A percentile compares a stretch with the other conserved stretches of the same genome.
Evolutionary conservation across 1,140 invertebrate genomes (phyloP).

Genomic region (Coptotermes formosanus): DNA sequence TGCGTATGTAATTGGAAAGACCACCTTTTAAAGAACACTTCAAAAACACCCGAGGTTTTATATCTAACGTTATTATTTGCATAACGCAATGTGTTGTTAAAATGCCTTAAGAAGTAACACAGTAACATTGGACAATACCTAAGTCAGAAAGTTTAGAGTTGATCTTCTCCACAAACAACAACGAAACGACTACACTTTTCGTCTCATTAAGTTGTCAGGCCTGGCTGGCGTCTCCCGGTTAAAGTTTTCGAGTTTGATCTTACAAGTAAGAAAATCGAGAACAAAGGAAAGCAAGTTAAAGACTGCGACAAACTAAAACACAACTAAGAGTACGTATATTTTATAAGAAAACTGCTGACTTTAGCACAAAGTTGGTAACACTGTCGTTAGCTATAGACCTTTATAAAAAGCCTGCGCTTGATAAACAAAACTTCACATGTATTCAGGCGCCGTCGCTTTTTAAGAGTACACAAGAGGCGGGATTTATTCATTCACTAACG

Average conservation of each 20-base stretch:
- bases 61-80: neutral
- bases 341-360: slow-evolving; percentile 7
- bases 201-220: slow-evolving; percentile 1
- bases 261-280: neutral
- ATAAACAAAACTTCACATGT: slow-evolving; percentile 1
- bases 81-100: neutral
- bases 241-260: neutral
- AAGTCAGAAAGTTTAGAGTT: neutral
- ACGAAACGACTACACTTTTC: neutral
- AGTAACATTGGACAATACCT: neutral
- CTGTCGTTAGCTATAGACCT: neutral
- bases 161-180: neutral
- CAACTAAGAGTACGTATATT: slow-evolving; percentile 3
- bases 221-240: neutral
- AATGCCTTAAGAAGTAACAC: neutral
- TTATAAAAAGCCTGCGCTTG: neutral
- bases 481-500: neutral
- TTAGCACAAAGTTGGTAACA: neutral
- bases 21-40: no score
- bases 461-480: neutral
- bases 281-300: neutral
- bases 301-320: neutral
- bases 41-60: no score
- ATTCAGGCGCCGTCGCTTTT: neutral
- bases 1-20: no score